phyloP scores from a whole-genome alignment of 2,888 invertebrate genomes.

The Sinotaia quadrata region DNA sequence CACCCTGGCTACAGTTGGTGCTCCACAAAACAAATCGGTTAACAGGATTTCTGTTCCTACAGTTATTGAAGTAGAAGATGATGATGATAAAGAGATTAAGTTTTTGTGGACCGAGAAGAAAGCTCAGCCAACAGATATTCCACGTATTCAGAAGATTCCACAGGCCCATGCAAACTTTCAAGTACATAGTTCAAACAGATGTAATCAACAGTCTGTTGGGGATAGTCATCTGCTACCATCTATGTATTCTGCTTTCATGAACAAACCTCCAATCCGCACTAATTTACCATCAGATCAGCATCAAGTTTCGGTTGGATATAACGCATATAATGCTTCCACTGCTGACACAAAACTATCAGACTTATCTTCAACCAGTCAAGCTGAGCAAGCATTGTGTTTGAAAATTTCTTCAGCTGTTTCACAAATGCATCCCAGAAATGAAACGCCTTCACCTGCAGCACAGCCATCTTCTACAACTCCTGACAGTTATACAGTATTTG shows the following conservation, averaged over 20 bases:
- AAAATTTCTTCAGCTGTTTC: neutral
- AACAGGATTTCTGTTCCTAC: neutral
- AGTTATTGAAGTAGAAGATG: neutral
- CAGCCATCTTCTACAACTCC: constrained; percentile 27
- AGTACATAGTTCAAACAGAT: neutral
- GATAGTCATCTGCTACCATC: neutral
- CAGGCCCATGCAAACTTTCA: neutral
- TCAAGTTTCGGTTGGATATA: neutral
- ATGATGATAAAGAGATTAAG: neutral
- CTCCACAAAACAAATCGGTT: too few species aligned
- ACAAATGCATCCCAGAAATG: neutral
- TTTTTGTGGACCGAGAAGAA: neutral
- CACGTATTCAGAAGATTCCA: too few species aligned
- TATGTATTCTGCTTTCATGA: neutral
- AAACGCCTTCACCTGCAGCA: constrained; percentile 16
- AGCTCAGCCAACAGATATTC: neutral
- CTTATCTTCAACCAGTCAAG: neutral
- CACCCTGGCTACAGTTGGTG: neutral
- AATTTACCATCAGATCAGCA: neutral
- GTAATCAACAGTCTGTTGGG: too few species aligned
- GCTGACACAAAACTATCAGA: neutral
- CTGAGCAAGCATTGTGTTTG: constrained; percentile 22
- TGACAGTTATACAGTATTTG: constrained; percentile 4
- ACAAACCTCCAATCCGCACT: too few species aligned
- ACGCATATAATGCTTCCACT: neutral